Evolutionary conservation across 2,113 vertebrate genomes (phyloP).

Genomic region (Dipodomys spectabilis): DNA sequence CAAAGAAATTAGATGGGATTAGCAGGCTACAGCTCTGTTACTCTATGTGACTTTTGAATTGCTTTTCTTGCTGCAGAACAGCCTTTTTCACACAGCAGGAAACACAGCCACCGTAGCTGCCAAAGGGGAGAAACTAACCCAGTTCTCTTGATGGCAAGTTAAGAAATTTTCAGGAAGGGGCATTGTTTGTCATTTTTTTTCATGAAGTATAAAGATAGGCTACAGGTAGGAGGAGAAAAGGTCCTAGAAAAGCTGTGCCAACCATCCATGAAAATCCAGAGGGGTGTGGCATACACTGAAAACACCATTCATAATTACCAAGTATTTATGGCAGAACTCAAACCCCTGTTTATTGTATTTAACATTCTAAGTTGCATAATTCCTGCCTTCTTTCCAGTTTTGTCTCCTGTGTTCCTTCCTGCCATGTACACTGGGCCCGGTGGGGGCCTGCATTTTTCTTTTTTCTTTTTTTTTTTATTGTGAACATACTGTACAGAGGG

Average conservation of each 20-base stretch:
- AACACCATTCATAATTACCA: neutral
- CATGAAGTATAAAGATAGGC: neutral
- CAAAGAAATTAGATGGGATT: neutral
- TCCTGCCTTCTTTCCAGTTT: neutral
- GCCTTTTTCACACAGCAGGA: neutral
- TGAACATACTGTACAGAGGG: too few relatives aligned
- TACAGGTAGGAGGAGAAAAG: neutral
- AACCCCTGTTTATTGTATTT: neutral
- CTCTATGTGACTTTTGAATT: neutral
- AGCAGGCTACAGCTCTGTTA: neutral
- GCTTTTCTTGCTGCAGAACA: neutral
- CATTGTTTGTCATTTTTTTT: neutral
- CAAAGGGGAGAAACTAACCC: neutral
- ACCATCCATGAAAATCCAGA: neutral
- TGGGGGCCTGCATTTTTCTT: too few relatives aligned
- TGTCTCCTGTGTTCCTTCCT: neutral
- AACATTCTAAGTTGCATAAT: neutral
- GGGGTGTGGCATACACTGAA: neutral
- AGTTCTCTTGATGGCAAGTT: neutral
- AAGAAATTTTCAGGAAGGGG: neutral
- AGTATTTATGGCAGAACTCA: neutral
- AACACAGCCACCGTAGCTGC: neutral
- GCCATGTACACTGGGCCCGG: too few relatives aligned
- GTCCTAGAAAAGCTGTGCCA: neutral
- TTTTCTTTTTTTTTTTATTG: too few relatives aligned